These are phyloP conservation scores for Rapana venosa DNA, from an alignment of 2,888 invertebrate genomes.

Conservation along the genomic window DNA sequence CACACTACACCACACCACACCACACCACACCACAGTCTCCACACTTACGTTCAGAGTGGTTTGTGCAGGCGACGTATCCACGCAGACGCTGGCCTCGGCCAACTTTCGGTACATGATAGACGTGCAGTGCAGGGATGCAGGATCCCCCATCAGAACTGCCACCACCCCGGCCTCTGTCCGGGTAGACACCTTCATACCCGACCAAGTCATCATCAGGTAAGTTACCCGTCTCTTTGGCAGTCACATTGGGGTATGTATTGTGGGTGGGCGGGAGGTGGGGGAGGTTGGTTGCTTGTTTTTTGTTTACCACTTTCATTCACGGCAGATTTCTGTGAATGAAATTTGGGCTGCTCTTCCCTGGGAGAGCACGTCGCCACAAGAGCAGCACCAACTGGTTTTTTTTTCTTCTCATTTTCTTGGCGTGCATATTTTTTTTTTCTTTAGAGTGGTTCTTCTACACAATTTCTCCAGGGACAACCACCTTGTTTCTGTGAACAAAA, in stretches of 20 bases:
- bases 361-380: too few species aligned
- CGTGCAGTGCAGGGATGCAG: constrained; percentile 61
- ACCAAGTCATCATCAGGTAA: constrained; percentile 49
- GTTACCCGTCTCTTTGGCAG: neutral
- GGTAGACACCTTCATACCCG: constrained; percentile 67
- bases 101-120: constrained; percentile 57
- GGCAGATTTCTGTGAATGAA: too few species aligned
- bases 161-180: constrained; percentile 60
- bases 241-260: neutral
- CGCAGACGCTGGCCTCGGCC: constrained; percentile 51
- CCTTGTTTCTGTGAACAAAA: too few species aligned
- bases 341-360: too few species aligned
- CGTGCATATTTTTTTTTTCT: too few species aligned
- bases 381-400: too few species aligned
- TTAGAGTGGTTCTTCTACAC: too few species aligned
- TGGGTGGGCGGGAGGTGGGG: neutral
- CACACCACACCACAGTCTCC: too few species aligned
- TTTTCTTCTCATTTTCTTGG: too few species aligned
- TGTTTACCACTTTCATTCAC: too few species aligned
- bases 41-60: neutral
- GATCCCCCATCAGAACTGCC: constrained; percentile 55
- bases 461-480: too few species aligned
- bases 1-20: too few species aligned
- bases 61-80: constrained; percentile 54
- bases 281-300: neutral